Conservation (phyloP, 2,888 invertebrate genomes). For the Troides helena region DNA sequence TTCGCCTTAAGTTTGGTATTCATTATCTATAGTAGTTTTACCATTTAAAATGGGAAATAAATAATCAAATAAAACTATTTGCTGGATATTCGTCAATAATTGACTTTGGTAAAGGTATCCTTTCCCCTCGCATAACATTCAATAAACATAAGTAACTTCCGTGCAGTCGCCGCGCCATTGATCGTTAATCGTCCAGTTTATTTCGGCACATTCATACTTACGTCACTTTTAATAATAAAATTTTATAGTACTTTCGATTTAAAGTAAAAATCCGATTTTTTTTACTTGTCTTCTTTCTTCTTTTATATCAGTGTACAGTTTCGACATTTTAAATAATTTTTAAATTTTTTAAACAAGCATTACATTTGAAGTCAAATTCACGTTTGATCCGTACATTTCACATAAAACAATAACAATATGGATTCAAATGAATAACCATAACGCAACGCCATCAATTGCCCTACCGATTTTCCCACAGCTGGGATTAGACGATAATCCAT, state of each 20-base stretch:
- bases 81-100: too few species aligned
- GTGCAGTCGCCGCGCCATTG: background rate
- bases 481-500: too few species aligned
- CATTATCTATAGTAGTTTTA: too few species aligned
- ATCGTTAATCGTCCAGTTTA: background rate
- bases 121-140: background rate
- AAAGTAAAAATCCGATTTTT: background rate
- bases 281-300: background rate
- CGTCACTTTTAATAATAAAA: conserved; percentile 6
- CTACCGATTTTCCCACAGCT: too few species aligned
- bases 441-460: too few species aligned
- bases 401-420: background rate
- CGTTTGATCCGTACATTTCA: background rate
- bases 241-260: conserved; percentile 19
- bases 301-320: background rate
- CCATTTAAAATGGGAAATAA: too few species aligned
- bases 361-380: background rate
- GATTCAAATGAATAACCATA: background rate
- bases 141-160: background rate
- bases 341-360: background rate
- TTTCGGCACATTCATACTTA: conserved; percentile 3
- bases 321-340: background rate
- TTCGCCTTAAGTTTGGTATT: too few species aligned
- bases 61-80: too few species aligned
- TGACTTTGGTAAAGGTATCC: too few species aligned